Conservation (phyloP, 2,113 vertebrate genomes). For the Mustela lutreola region DNA sequence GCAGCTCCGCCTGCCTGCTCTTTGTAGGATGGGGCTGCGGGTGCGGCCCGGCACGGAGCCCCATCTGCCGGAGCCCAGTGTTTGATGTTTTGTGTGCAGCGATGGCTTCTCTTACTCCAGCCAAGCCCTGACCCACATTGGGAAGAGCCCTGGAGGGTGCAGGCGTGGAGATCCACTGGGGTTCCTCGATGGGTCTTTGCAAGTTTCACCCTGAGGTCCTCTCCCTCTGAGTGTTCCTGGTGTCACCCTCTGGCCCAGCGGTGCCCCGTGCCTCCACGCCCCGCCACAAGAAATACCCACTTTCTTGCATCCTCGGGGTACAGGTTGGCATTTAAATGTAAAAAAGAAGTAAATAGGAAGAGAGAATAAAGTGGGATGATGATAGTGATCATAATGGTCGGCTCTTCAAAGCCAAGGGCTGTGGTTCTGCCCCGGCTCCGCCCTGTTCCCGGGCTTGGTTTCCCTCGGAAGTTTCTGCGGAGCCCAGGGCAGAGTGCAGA, state of each 20-base stretch:
- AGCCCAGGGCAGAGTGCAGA: background rate
- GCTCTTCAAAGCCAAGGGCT: background rate
- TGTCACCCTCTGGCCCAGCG: background rate
- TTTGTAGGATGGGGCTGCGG: background rate
- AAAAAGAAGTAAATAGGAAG: background rate
- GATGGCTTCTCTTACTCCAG: background rate
- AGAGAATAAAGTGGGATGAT: slow-evolving; percentile 46
- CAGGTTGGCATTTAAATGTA: slow-evolving; percentile 13
- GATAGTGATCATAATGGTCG: background rate
- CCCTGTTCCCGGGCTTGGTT: background rate
- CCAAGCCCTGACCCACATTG: background rate
- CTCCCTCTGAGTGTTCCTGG: background rate
- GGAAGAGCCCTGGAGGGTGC: background rate
- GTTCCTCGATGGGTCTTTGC: rapidly evolving
- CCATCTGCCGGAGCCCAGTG: too few relatives aligned
- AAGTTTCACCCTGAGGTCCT: background rate
- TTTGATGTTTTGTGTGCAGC: background rate
- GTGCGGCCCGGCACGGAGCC: background rate
- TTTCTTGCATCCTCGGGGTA: background rate
- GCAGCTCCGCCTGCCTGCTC: too few relatives aligned
- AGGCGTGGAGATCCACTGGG: background rate
- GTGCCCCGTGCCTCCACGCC: background rate
- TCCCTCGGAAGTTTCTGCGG: background rate
- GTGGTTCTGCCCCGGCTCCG: background rate
- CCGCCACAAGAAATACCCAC: background rate